Evolutionary conservation across 2,113 vertebrate genomes (phyloP), one percentile per base, ranked within the genome.

Genomic region (Chauna torquata): DNA sequence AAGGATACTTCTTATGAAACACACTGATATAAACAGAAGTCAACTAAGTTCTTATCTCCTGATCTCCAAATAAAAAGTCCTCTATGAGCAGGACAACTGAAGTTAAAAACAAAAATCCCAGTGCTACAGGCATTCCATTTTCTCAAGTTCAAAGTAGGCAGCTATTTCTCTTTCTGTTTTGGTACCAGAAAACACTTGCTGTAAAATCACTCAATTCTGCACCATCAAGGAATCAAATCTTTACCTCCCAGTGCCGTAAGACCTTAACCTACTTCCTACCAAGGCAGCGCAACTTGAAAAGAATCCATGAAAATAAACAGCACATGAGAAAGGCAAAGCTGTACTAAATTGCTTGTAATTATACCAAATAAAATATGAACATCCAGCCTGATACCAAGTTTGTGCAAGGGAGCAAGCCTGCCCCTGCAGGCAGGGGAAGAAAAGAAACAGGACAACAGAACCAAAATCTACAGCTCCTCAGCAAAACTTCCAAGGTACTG

Each of bases 311-410:
- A 86, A 86, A 68, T 17, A 85, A 47, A 6, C 28, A 69, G 20
- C 55, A 74, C 32, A 5, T 2, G 16, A 18, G 36, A 58, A 59
- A 59, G 12, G 52, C 16, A 58, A 68, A 58, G 17, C 62, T 24
- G 24, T 23, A 49, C 4, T 30, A 69, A 52, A 77, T 1, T 23
- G 50, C 42, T 7, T 23, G n/a, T 8, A 40, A 34, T 23, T n/a
- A 34, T 4, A 64, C 19, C 8, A 74, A 36, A 55, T 1, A 28
- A n/a, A 50, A 69, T 3, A 20, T 1, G 1, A 19, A 59, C 3
- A 8, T 44, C 25, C 54, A 68, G 52, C 52, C 52, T 42, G 52
- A 40, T 23, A 28, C 22, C 6, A 10, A 24, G 20, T 8, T 12
- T 2, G 5, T 22, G 34, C 58, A 38, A 45, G 82, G 5, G 23